Percentiles rank a stretch among this genome's conserved stretches.
phyloP scores from a whole-genome alignment of 37 sponge, comb jelly and placozoan species.

The Dysidea cf. avara region DNA sequence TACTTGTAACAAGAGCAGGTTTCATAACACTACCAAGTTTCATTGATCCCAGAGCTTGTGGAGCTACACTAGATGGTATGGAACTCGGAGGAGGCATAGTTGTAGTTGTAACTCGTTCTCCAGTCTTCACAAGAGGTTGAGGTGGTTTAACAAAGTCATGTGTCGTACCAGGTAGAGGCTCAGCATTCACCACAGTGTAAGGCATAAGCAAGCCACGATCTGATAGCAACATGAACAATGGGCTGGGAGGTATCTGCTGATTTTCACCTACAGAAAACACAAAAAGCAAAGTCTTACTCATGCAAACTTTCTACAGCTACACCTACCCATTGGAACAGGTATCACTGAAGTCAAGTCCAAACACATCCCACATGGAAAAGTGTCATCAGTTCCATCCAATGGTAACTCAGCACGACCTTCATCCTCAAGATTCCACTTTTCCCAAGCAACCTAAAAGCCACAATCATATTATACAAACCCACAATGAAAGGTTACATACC shows the following conservation, averaged over 20 bases:
- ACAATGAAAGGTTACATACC: not conserved
- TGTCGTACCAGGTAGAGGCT: conserved; percentile 6
- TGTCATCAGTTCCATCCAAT: conserved; percentile 49
- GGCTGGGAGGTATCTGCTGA: conserved; percentile 52
- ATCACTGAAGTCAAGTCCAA: conserved; percentile 54
- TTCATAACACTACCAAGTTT: too few relatives aligned
- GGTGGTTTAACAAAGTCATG: conserved; percentile 24
- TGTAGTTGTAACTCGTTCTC: too few relatives aligned
- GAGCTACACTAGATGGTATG: too few relatives aligned
- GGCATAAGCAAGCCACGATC: conserved; percentile 67
- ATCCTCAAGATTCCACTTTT: conserved; percentile 67
- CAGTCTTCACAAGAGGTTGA: conserved; percentile 7
- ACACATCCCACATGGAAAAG: conserved; percentile 59
- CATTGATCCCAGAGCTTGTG: too few relatives aligned
- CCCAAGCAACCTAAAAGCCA: conserved; percentile 40
- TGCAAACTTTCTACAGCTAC: too few relatives aligned
- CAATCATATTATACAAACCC: not conserved
- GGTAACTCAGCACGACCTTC: conserved; percentile 73
- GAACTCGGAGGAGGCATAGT: too few relatives aligned
- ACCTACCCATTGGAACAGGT: conserved; percentile 34
- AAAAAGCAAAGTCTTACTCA: too few relatives aligned
- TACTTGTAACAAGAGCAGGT: too few relatives aligned
- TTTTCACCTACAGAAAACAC: conserved; percentile 28
- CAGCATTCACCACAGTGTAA: conserved; percentile 39
- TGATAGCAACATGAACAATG: conserved; percentile 57